Evolutionary conservation across 2,888 invertebrate genomes (phyloP), one percentile per base, ranked within the genome.

Genomic region (Yponomeuta malinellus): DNA sequence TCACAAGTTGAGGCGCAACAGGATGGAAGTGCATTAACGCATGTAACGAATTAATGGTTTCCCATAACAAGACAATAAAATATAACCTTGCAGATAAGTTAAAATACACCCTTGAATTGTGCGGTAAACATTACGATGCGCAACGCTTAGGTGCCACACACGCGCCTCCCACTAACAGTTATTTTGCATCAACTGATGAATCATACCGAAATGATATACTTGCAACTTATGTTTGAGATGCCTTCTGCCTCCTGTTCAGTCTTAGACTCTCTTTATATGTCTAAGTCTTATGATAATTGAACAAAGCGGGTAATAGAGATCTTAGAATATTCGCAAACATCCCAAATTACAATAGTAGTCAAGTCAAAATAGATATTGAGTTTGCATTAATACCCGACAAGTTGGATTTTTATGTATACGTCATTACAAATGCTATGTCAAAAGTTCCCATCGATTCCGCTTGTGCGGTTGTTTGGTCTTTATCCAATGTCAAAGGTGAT

Each of bases 171-270:
- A 64, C 64, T 64, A 10, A 23, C 23, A 10, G 23, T 63, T 15
- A 63, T 29, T 64, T 64, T 64, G 64, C 64, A 31, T 64, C 64
- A 23, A 63, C 29, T 64, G 64, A 64, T 64, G 64, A 29, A 64
- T 64, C 29, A 64, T 2, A 64, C 15, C 12, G 52, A 15, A 59
- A 59, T 59, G 52, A 9, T 15, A 59, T 59, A 59, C 52, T 12
- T 52, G 52, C 52, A 52, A 52, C 10, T 52, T 52, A 12, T 4
- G 52, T 37, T 5, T 37, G 12, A 52, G 52, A 15, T 59, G 52
- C 52, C 12, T 15, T 33, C 5, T 23, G 23, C 52, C 12, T 59
- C 4, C 12, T 8, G 52, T 59, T 59, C 52, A 10, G 4, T 52
- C 10, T 52, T 52, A 23, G 23, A 23, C 23, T 59, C 52, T 59